Conservation (phyloP, 2,113 vertebrate genomes). For the Herpetotheres cachinnans region DNA sequence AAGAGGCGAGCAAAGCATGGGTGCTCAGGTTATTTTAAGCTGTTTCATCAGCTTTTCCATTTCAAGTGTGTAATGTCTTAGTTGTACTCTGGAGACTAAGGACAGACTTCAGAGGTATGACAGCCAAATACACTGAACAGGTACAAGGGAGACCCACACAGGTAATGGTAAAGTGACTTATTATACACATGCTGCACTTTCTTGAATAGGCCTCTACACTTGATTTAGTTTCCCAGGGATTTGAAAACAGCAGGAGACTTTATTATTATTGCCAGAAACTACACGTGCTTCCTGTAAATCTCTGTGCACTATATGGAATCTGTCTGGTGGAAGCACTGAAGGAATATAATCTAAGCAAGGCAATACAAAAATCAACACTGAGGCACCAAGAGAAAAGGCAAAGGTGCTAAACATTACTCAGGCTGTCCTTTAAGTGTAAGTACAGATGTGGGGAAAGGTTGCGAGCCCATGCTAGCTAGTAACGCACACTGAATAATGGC, state of each 20-base stretch:
- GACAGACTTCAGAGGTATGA: neutral
- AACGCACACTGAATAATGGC: neutral
- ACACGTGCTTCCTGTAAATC: conserved; percentile 45
- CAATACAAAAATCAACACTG: conserved; percentile 14
- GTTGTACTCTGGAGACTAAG: neutral
- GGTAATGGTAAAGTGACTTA: neutral
- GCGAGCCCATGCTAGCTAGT: neutral
- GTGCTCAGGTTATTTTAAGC: neutral
- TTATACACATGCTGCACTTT: neutral
- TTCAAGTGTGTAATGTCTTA: neutral
- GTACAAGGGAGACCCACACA: neutral
- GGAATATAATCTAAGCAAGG: conserved; percentile 19
- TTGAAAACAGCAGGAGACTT: conserved; percentile 43
- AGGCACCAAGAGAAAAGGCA: conserved; percentile 1
- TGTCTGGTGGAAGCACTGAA: conserved; percentile 8
- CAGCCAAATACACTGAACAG: neutral
- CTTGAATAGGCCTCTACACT: neutral
- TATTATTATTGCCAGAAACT: conserved; percentile 34
- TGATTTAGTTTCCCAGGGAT: conserved; percentile 50
- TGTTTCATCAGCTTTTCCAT: conserved; percentile 6
- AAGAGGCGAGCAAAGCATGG: neutral
- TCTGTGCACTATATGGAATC: neutral
- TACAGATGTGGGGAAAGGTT: neutral
- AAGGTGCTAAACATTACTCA: conserved; percentile 6
- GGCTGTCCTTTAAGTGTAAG: conserved; percentile 1